Percentiles rank a stretch among this genome's conserved stretches.
phyloP scores from a whole-genome alignment of 2,888 invertebrate genomes.

The Encarsia formosa region DNA sequence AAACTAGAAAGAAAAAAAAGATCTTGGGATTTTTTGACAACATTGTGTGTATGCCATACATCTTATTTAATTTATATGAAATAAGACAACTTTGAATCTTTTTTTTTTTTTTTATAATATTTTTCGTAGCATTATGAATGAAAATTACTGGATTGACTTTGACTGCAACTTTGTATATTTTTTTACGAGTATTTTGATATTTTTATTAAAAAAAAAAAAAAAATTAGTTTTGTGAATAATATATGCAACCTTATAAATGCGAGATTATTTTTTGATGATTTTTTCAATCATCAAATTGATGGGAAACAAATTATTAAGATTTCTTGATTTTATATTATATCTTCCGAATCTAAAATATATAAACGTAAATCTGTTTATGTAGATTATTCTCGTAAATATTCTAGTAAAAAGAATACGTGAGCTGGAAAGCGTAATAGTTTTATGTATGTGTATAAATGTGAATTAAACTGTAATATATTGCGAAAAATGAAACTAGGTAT shows the following conservation, averaged over 20 bases:
- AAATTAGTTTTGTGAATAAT: too few species aligned
- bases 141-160: too few species aligned
- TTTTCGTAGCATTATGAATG: too few species aligned
- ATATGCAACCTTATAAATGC: too few species aligned
- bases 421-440: slow-evolving; percentile 26
- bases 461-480: slow-evolving; percentile 47
- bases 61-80: too few species aligned
- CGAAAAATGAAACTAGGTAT: slow-evolving; percentile 25
- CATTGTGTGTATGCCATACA: slow-evolving; percentile 17
- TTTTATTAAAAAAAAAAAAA: too few species aligned
- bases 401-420: background rate
- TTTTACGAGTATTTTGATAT: too few species aligned
- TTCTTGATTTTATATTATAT: slow-evolving; percentile 13
- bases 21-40: slow-evolving; percentile 7
- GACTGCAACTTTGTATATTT: too few species aligned
- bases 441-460: slow-evolving; percentile 46
- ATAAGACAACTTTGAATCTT: too few species aligned
- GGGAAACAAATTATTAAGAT: slow-evolving; percentile 21
- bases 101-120: too few species aligned
- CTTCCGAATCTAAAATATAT: slow-evolving; percentile 19
- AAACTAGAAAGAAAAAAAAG: too few species aligned
- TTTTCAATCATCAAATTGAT: slow-evolving; percentile 13
- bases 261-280: slow-evolving; percentile 21
- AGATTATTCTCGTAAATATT: slow-evolving; percentile 22
- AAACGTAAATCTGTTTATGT: slow-evolving; percentile 22